Evolutionary conservation across 1,140 invertebrate species (phyloP), one percentile per base, ranked within the genome.

Genomic region (Acromyrmex heyeri): DNA sequence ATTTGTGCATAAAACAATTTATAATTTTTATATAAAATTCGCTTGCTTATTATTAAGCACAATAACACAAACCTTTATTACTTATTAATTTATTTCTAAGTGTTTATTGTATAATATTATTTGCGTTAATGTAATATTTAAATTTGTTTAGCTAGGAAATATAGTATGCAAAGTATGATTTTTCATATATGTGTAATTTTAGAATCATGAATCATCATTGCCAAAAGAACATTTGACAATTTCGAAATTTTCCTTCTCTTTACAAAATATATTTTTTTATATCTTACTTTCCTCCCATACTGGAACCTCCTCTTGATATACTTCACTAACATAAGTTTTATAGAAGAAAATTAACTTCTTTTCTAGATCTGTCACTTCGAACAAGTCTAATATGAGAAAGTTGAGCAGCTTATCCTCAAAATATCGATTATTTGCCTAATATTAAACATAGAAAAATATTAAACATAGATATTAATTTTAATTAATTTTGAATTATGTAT

Each of bases 251-350:
- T 4, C 44, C 14, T 1, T 72, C 16, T 4, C 14, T 44, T 38
- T 24, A 61, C 1, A 75, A 48, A 75, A 21, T 21, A 14, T 3
- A 12, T 73, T 57, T 81, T 34, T 24, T 24, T 24, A 24, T 24
- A 18, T 85, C 93, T 95, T 92, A 96, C 96, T 95, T 94, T 96
- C 95, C 90, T 96, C 96, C 90, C 96, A 95, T 73, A 96, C 94
- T 0, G 95, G 92, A 24, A 96, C 93, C 93, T 96, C 96, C 91
- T 96, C 95, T 88, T 96, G 95, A 34, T 95, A 88, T 6, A 95
- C 91, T 90, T 96, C 95, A 79, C 94, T 95, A 73, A 94, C 94
- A 81, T 95, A 95, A 0, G 96, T 96, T 88, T 96, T 96, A 91
- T 96, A 96, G 81, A 96, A 94, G 67, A 95, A 96, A 81, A 96